Evolutionary conservation across 2,113 vertebrate species (phyloP).

Genomic region (Pomatostomus ruficeps): DNA sequence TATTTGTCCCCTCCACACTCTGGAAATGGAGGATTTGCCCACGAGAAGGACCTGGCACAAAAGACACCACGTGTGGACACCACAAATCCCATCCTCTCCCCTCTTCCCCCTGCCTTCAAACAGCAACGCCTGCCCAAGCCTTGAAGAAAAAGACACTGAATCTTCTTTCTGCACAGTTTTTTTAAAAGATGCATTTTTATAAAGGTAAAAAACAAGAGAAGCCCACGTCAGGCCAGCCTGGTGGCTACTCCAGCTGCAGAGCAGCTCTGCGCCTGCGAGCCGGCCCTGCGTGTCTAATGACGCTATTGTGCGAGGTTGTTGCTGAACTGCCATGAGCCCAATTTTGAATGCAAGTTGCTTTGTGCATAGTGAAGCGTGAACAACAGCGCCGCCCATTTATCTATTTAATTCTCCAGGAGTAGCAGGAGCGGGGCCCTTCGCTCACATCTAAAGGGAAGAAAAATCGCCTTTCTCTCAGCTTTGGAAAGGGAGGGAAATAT

Average conservation of each 20-base stretch:
- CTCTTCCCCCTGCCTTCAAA: neutral
- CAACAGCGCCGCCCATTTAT: slow-evolving; percentile 59
- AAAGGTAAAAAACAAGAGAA: neutral
- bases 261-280: neutral
- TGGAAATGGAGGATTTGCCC: neutral
- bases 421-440: neutral
- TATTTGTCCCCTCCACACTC: neutral
- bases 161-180: neutral
- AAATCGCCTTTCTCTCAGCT: slow-evolving; percentile 29
- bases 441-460: slow-evolving; percentile 19
- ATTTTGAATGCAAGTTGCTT: slow-evolving; percentile 45
- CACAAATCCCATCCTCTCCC: neutral
- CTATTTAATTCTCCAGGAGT: slow-evolving; percentile 63
- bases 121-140: neutral
- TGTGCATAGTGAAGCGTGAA: slow-evolving; percentile 65
- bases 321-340: slow-evolving; percentile 15
- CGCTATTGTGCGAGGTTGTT: slow-evolving; percentile 24
- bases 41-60: neutral
- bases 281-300: slow-evolving; percentile 54
- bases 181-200: neutral
- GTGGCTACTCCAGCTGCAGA: slow-evolving; percentile 45
- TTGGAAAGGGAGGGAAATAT: slow-evolving; percentile 17
- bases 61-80: neutral
- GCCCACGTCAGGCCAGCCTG: neutral
- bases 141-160: neutral